phyloP scores from a whole-genome alignment of 2,113 vertebrate genomes.

The Hemiprocne comata region DNA sequence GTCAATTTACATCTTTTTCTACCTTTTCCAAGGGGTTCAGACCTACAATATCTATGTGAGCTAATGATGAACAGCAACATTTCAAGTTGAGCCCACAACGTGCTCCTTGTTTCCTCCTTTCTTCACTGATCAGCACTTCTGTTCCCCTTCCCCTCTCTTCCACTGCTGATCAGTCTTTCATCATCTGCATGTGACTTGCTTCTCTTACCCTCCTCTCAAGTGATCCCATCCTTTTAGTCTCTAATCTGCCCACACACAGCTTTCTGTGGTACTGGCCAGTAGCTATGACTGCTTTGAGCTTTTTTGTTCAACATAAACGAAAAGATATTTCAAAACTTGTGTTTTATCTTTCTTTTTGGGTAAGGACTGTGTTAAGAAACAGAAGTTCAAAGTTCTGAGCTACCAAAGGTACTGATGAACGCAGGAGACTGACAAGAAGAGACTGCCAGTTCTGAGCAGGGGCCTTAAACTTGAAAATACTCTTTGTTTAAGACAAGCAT shows the following conservation, averaged over 20 bases:
- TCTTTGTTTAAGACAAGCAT: background rate
- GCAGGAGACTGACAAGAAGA: background rate
- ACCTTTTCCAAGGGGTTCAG: background rate
- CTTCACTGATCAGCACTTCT: background rate
- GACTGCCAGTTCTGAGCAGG: constrained; percentile 40
- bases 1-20: background rate
- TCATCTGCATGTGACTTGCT: constrained; percentile 29
- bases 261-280: constrained; percentile 10
- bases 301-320: background rate
- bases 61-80: background rate
- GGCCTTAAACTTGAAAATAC: constrained; percentile 10
- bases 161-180: constrained; percentile 21
- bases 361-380: background rate
- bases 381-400: constrained; percentile 54
- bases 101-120: background rate
- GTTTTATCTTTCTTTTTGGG: constrained; percentile 55
- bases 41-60: background rate
- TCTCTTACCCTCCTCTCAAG: constrained; percentile 10
- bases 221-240: background rate
- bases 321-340: constrained; percentile 48
- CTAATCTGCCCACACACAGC: constrained; percentile 63
- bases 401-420: constrained; percentile 35
- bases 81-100: background rate
- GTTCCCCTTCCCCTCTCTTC: constrained; percentile 26
- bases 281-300: constrained; percentile 34